Evolutionary conservation across 2,888 invertebrate genomes (phyloP).

Genomic region (Drosophila neutralis): DNA sequence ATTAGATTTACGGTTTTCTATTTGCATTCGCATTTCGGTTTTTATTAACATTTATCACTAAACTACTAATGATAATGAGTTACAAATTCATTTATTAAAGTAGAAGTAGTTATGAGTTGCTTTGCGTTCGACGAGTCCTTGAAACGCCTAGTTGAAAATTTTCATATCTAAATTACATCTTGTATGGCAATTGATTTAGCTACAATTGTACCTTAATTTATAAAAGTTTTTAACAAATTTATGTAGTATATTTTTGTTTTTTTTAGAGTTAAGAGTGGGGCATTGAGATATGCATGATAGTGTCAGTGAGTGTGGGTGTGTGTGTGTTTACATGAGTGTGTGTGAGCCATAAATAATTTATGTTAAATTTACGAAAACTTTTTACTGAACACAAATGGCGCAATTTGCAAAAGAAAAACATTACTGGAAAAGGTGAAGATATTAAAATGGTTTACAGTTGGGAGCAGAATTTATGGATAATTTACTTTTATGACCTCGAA

Average conservation of each 20-base stretch:
- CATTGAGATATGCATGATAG: constrained; percentile 70
- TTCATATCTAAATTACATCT: constrained; percentile 61
- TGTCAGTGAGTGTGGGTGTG: constrained; percentile 6
- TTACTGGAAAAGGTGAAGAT: constrained; percentile 8
- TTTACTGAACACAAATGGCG: constrained; percentile 62
- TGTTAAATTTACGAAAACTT: constrained; percentile 57
- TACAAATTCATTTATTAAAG: constrained; percentile 70
- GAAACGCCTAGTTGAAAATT: constrained; percentile 48
- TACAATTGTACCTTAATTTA: constrained; percentile 68
- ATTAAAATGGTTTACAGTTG: constrained; percentile 37
- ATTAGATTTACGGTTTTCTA: constrained; percentile 22
- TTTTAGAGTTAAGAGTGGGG: constrained; percentile 41
- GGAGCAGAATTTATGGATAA: constrained; percentile 53
- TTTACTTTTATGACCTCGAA: constrained; percentile 55
- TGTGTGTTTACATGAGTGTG: constrained; percentile 5
- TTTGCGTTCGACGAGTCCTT: constrained; percentile 5
- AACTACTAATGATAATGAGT: constrained; percentile 79
- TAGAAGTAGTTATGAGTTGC: constrained; percentile 53
- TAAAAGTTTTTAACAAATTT: constrained; percentile 62
- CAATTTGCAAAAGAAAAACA: constrained; percentile 22
- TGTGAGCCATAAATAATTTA: constrained; percentile 37
- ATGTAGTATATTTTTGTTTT: constrained; percentile 28
- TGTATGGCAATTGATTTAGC: constrained; percentile 60
- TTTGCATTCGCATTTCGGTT: constrained; percentile 40
- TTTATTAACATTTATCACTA: constrained; percentile 77